Percentiles rank a stretch among this genome's conserved stretches.
Evolutionary conservation across 2,113 vertebrate genomes (phyloP).

Genomic region (Steatornis caripensis): DNA sequence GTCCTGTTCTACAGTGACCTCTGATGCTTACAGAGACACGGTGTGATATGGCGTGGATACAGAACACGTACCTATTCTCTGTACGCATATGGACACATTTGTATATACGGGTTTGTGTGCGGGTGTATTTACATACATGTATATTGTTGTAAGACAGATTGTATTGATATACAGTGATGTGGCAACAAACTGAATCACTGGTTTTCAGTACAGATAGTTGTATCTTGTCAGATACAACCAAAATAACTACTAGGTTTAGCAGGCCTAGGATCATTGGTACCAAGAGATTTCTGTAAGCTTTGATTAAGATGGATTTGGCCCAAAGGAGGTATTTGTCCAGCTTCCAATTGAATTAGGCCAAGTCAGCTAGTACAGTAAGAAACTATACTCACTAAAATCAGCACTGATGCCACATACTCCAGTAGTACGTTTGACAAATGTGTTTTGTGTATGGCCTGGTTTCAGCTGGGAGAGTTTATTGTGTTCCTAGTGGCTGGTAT

Average conservation of each 20-base stretch:
- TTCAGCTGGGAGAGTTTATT: too few species aligned
- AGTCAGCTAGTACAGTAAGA: neutral
- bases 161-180: neutral
- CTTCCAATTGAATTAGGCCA: neutral
- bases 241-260: neutral
- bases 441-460: too few species aligned
- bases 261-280: neutral
- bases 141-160: neutral
- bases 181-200: neutral
- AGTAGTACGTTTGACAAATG: neutral
- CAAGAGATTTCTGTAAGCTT: neutral
- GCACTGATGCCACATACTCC: neutral
- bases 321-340: neutral
- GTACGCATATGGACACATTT: neutral
- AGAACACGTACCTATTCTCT: neutral
- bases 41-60: neutral
- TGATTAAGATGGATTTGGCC: neutral
- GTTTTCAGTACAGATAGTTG: neutral
- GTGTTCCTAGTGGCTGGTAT: too few species aligned
- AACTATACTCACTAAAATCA: neutral
- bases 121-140: neutral
- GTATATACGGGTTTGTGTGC: accelerated
- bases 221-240: neutral
- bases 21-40: neutral
- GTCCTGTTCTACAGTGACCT: neutral